Base-by-base conservation (phyloP, 2,113 vertebrate genomes). In the Menura novaehollandiae region DNA sequence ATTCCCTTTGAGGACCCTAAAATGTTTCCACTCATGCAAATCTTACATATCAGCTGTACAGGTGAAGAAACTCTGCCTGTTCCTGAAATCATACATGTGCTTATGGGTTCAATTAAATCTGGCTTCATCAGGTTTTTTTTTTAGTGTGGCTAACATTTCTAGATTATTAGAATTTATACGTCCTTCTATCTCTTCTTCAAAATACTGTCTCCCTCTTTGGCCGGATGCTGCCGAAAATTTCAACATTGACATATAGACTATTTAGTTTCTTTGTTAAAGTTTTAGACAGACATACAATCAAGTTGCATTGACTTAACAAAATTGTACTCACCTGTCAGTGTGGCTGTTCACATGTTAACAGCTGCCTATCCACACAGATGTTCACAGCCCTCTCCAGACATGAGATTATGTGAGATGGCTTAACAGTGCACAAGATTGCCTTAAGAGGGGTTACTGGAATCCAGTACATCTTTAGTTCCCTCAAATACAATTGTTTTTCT, bases 201-300 rank as follows among this genome's bases (percentile, higher is more conserved):
- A 79, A 44, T 43, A 79, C 9, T 23, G 18, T 53, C 22, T 53
- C 13, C 9, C 5, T 88, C 11, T 76, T 73, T 35, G n/a, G 18
- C 13, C 37, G 49, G 33, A 27, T 16, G 11, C 6, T 85, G 23
- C 10, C 4, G 3, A 63, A 93, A 71, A 4, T 44, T 86, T 62
- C 37, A 37, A 5, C 35, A 37, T 4, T 1, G 1, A 71, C 6
- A 43, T 37, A 24, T 1, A 74, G 5, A 10, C 16, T 33, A 27
- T 63, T 39, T 47, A 26, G 2, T 73, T 52, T 37, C 13, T 62
- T 46, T 22, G 43, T 37, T 53, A 24, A 49, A 4, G 24, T 47
- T 76, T 62, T 49, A 72, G 28, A 32, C 20, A 68, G 46, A 32
- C 8, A n/a, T 41, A 30, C 6, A 43, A 32, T 37, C 24, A 53